Evolutionary conservation across 2,888 invertebrate species (phyloP), one percentile per base, ranked within the genome.

Genomic region (Odontocolon sp.): DNA sequence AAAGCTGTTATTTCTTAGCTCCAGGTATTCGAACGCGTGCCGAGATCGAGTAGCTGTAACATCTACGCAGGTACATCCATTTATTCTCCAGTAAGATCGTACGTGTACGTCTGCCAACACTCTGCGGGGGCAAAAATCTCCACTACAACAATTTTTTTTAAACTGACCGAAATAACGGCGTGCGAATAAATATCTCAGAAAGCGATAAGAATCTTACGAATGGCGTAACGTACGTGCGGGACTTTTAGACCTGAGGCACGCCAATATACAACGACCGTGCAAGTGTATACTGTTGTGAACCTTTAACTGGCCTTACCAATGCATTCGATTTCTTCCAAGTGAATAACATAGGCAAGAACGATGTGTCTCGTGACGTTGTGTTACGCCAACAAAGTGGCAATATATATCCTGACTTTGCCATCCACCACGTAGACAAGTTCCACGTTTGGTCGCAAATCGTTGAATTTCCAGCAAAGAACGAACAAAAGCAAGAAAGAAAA

Each of bases 191-290:
- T 77, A 77, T 77, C 63, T 77, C 71, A 63, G 77, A 68, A 69
- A 57, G 57, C 77, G 77, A 77, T 77, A 77, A 77, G 68, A 68
- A 77, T 77, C 77, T 71, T 72, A 72, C 77, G 77, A 72, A 77
- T 77, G 77, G 77, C 77, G 77, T 72, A 71, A 77, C 71, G 71
- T 72, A 72, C 68, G 71, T 50, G 71, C 66, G 66, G 61, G 61
- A 71, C 45, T 71, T 67, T 54, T 71, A 71, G 77, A 64, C 68
- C 26, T 63, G 38, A 45, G 61, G 56, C 68, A 52, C 28, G 61
- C 73, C 45, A 26, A 52, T 72, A 66, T 57, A 40, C 21, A 14
- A 40, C 50, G 56, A 21, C 9, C 31, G 23, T 26, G 38, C n/a
- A 31, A 47, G 36, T 26, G 36, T 45, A 16, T 42, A 59, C 14